These are phyloP conservation scores for Neoniphon sammara DNA, from an alignment of 2,797 vertebrate genomes.

Conservation along the genomic window DNA sequence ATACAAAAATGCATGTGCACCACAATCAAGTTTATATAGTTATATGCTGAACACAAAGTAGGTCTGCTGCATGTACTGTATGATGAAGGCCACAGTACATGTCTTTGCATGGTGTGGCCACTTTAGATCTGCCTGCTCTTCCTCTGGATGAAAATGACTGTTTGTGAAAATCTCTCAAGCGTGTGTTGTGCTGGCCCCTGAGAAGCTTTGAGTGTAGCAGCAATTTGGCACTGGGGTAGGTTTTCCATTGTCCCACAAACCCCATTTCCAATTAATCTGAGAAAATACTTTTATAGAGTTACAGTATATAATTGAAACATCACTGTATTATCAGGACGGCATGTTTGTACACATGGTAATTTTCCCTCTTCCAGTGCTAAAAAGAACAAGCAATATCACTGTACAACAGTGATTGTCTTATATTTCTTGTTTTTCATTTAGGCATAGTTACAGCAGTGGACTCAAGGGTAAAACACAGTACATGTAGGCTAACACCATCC, in stretches of 20 bases:
- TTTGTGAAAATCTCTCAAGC: too few relatives aligned
- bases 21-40: constrained; percentile 30
- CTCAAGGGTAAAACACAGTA: neutral
- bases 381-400: neutral
- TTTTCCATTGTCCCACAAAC: neutral
- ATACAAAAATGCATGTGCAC: constrained; percentile 35
- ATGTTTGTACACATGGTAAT: neutral
- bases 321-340: neutral
- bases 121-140: too few relatives aligned
- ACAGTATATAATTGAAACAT: constrained; percentile 10
- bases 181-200: too few relatives aligned
- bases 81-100: too few relatives aligned
- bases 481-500: neutral
- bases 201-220: too few relatives aligned
- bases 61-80: constrained; percentile 1
- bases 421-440: constrained; percentile 9
- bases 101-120: too few relatives aligned
- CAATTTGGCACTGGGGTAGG: too few relatives aligned
- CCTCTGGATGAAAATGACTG: too few relatives aligned
- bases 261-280: neutral
- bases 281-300: neutral
- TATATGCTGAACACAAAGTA: constrained; percentile 30
- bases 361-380: neutral
- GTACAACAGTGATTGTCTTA: neutral
- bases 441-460: constrained; percentile 6